phyloP scores from a whole-genome alignment of 2,888 invertebrate genomes.

The Anoncus sp. region DNA sequence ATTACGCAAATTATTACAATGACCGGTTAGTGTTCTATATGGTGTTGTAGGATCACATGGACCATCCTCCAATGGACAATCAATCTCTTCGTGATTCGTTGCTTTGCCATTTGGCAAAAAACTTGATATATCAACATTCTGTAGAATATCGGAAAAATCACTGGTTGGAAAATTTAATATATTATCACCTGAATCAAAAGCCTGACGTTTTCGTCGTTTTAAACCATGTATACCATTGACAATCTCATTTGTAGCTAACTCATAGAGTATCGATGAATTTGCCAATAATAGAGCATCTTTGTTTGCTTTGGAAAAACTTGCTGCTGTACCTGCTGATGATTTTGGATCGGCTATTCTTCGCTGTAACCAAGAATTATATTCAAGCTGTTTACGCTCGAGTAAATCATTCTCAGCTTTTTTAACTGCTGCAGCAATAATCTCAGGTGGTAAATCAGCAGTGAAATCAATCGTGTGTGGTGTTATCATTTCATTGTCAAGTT shows the following conservation, averaged over 20 bases:
- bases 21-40: conserved; percentile 91
- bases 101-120: conserved; percentile 87
- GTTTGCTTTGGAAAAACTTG: conserved; percentile 96
- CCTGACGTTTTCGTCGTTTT: conserved; percentile 89
- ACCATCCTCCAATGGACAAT: conserved; percentile 89
- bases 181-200: conserved; percentile 87
- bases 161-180: conserved; percentile 85
- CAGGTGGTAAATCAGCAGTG: conserved; percentile 88
- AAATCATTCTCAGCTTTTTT: conserved; percentile 92
- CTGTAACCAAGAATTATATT: conserved; percentile 91
- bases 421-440: conserved; percentile 90
- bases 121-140: conserved; percentile 91
- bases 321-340: conserved; percentile 94
- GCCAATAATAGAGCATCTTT: conserved; percentile 92
- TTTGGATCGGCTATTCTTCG: conserved; percentile 89
- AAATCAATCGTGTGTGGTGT: conserved; percentile 58
- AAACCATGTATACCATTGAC: conserved; percentile 86
- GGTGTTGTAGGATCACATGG: conserved; percentile 90
- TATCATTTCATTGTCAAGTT: conserved; percentile 77
- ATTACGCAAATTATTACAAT: conserved; percentile 94
- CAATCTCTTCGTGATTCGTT: conserved; percentile 87
- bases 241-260: conserved; percentile 94
- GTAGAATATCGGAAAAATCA: conserved; percentile 90
- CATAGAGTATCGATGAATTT: conserved; percentile 93
- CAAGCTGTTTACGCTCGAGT: conserved; percentile 89